Evolutionary conservation across 2,797 vertebrate genomes (phyloP).

Genomic region (Taeniopygia guttata): DNA sequence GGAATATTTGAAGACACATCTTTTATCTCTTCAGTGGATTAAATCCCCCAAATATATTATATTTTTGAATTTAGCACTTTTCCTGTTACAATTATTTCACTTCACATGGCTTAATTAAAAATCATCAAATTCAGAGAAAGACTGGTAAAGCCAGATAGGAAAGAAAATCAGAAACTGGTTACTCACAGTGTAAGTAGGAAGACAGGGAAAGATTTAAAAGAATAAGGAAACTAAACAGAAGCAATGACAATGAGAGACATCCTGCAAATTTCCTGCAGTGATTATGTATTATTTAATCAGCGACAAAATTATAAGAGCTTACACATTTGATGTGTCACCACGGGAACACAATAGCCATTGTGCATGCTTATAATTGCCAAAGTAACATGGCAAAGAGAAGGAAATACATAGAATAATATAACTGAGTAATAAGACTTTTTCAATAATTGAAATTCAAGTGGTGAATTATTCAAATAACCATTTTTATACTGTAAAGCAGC

Average conservation of each 20-base stretch:
- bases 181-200: not conserved
- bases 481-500: not conserved
- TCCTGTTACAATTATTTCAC: not conserved
- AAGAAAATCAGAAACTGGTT: not conserved
- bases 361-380: not conserved
- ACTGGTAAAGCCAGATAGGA: not conserved
- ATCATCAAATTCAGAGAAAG: not conserved
- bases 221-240: not conserved
- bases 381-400: not conserved
- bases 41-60: not conserved
- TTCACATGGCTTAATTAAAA: not conserved
- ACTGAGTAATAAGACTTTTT: not conserved
- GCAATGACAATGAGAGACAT: not conserved
- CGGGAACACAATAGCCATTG: not conserved
- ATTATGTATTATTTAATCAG: constrained; percentile 26
- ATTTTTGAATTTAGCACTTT: not conserved
- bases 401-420: not conserved
- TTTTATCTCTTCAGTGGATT: not conserved
- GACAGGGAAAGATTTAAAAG: not conserved
- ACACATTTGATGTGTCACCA: not conserved
- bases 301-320: not conserved
- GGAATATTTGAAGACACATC: not conserved
- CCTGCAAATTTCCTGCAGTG: not conserved
- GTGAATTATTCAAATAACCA: not conserved
- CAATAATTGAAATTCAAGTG: not conserved